phyloP scores from a whole-genome alignment of 2,113 vertebrate species.

The Cephalopterus ornatus region DNA sequence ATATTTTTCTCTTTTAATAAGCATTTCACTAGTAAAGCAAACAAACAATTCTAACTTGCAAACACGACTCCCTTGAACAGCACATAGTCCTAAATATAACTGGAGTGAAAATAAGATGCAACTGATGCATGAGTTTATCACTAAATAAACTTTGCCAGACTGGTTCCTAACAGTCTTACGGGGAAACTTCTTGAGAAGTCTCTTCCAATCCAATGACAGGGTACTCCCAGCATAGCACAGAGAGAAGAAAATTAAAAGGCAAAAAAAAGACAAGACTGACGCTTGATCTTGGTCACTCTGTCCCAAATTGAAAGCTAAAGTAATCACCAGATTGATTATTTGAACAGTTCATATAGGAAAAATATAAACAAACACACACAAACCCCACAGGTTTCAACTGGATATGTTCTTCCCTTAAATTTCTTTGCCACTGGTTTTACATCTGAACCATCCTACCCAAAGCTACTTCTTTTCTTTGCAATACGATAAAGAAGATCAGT shows the following conservation, averaged over 20 bases:
- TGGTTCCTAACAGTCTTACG: background rate
- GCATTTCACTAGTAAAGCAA: background rate
- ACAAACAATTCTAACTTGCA: background rate
- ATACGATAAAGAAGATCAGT: background rate
- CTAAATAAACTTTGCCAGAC: background rate
- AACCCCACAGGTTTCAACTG: background rate
- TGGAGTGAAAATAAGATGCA: background rate
- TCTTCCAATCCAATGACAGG: background rate
- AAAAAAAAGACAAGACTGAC: accelerated
- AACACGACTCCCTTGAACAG: background rate
- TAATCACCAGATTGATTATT: background rate
- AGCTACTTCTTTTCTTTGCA: background rate
- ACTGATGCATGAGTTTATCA: background rate
- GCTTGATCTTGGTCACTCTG: background rate
- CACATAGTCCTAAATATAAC: background rate
- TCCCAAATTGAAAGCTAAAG: background rate
- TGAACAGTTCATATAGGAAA: background rate
- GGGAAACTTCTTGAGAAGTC: background rate
- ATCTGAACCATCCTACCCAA: background rate
- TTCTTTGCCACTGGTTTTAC: background rate
- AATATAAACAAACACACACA: background rate
- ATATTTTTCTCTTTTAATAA: background rate
- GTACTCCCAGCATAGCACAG: background rate
- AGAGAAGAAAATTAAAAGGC: background rate
- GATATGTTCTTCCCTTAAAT: background rate